Base-by-base conservation (phyloP, 35 echinoderm and acorn worm species). In the Ophioderma brevispina region DNA sequence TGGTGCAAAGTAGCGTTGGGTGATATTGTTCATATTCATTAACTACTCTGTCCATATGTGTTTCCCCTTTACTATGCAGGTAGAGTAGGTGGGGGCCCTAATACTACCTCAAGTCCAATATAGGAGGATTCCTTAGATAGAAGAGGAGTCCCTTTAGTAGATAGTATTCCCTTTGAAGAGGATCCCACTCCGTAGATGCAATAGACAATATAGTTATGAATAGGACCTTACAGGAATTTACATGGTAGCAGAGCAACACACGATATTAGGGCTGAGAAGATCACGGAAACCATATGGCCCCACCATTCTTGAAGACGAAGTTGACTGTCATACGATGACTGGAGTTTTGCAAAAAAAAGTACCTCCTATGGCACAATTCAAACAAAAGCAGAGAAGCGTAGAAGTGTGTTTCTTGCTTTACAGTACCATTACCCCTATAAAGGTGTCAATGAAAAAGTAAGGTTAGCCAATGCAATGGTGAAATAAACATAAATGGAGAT, bases 401-500 rank as follows among this genome's bases (percentile, higher is more conserved):
- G 81, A 33, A 40, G 49, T n/a, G 36, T 40, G 81, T 50, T 84
- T 84, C 32, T n/a, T 84, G 39, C 56, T 84, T 84, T 38, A n/a
- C 40, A 84, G 81, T 84, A 18, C 35, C 14, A 33, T 84, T n/a
- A 40, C 39, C 0, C 0, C 81, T 32, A 35, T 1, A 84, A 84
- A 23, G 81, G 46, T 23, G 43, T 84, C 1, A 84, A 84, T 84
- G 81, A 84, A 55, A 84, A 84, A 56, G 81, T 84, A 11, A 32
- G 81, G 25, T 49, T 84, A 49, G 81, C n/a, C 81, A 25, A 84
- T 84, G 81, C 81, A 84, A 55, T 84, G 43, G 46, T 39, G 81
- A 84, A 15, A 84, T 84, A 15, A 23, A 84, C 15, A 84, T 84
- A 50, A n/a, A 84, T 28, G 40, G 35, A 55, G 81, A 84, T 33